phyloP scores from a whole-genome alignment of 2,888 invertebrate genomes.

The Myopa testacea region DNA sequence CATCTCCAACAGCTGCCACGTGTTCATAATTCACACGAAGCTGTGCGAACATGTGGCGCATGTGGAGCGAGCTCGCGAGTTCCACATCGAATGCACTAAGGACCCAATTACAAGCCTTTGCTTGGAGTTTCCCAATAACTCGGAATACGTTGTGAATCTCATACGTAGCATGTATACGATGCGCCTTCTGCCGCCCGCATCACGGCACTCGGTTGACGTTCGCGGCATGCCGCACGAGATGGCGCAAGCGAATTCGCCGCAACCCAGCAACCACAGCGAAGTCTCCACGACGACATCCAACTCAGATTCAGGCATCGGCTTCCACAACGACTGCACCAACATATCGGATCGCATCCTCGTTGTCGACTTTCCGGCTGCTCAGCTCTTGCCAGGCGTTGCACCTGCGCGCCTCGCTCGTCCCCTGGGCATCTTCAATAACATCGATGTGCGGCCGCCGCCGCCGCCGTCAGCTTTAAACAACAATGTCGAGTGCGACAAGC shows the following conservation, averaged over 20 bases:
- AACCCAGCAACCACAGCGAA: slow-evolving; percentile 85
- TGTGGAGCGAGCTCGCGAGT: slow-evolving; percentile 81
- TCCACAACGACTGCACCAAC: slow-evolving; percentile 88
- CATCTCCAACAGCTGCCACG: slow-evolving; percentile 91
- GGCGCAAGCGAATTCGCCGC: slow-evolving; percentile 79
- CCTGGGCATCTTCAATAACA: slow-evolving; percentile 61
- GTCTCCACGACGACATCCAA: slow-evolving; percentile 88
- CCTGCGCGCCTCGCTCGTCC: slow-evolving; percentile 52
- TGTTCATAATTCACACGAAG: slow-evolving; percentile 92
- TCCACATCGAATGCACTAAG: slow-evolving; percentile 86
- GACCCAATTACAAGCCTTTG: slow-evolving; percentile 84
- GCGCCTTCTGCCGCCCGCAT: slow-evolving; percentile 67
- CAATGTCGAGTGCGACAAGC: slow-evolving; percentile 52
- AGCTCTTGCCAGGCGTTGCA: slow-evolving; percentile 47
- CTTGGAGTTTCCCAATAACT: slow-evolving; percentile 90
- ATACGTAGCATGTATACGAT: slow-evolving; percentile 81
- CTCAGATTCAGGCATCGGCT: slow-evolving; percentile 95
- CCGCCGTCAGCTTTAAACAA: slow-evolving; percentile 2
- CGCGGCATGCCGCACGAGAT: slow-evolving; percentile 50
- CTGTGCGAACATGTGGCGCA: slow-evolving; percentile 86
- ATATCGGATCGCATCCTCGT: slow-evolving; percentile 84
- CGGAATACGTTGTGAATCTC: slow-evolving; percentile 80
- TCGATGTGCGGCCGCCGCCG: slow-evolving; percentile 46
- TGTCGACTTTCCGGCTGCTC: slow-evolving; percentile 76
- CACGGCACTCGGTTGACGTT: slow-evolving; percentile 53